phyloP scores from a whole-genome alignment of 2,113 vertebrate genomes.

The Girardinichthys multiradiatus region DNA sequence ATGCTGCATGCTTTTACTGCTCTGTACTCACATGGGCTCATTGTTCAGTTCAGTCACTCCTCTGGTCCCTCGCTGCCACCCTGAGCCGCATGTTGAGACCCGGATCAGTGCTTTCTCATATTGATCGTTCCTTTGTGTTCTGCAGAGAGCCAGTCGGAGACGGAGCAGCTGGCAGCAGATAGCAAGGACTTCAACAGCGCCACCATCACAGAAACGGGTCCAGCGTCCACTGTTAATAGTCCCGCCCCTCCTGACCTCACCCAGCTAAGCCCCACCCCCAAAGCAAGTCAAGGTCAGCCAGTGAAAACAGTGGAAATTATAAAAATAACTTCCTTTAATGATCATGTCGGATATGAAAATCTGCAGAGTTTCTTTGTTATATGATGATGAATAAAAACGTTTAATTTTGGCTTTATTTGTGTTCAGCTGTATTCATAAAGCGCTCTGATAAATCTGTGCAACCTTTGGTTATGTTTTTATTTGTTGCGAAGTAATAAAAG shows the following conservation, averaged over 20 bases:
- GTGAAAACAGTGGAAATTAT: neutral
- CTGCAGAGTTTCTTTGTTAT: neutral
- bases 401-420: too few relatives aligned
- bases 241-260: slow-evolving; percentile 35
- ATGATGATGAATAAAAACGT: too few relatives aligned
- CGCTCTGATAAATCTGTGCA: too few relatives aligned
- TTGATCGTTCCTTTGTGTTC: neutral
- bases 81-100: neutral
- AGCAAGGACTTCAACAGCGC: slow-evolving; percentile 80
- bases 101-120: neutral
- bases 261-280: slow-evolving; percentile 44
- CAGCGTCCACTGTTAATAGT: slow-evolving; percentile 2
- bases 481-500: too few relatives aligned
- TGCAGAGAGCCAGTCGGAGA: slow-evolving; percentile 89
- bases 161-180: slow-evolving; percentile 76
- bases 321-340: too few relatives aligned
- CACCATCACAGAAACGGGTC: slow-evolving; percentile 41
- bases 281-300: slow-evolving; percentile 40
- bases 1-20: too few relatives aligned
- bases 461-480: too few relatives aligned
- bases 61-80: neutral
- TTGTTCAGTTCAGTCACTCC: neutral
- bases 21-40: too few relatives aligned
- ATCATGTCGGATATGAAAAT: too few relatives aligned
- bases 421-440: too few relatives aligned